Evolutionary conservation across 2,113 vertebrate species (phyloP).

Genomic region (Dipodomys spectabilis): DNA sequence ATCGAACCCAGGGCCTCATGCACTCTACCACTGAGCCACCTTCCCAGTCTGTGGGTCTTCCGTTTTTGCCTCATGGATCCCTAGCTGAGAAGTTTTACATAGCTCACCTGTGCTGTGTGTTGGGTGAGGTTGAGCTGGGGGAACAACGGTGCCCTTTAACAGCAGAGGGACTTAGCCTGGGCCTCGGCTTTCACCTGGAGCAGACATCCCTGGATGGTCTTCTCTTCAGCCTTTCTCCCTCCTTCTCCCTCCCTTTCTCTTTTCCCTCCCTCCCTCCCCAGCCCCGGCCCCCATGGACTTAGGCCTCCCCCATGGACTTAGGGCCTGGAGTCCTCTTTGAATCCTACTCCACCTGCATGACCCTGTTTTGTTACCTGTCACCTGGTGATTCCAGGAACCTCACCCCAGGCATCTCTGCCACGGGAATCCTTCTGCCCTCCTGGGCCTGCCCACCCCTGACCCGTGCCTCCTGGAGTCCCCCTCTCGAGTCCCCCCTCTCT

Average conservation of each 20-base stretch:
- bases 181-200: not conserved
- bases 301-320: not conserved
- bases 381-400: not conserved
- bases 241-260: not conserved
- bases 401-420: not conserved
- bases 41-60: not conserved
- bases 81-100: not conserved
- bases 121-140: too few species aligned
- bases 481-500: too few species aligned
- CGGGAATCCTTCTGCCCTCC: not conserved
- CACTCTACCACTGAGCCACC: too few species aligned
- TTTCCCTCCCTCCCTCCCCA: not conserved
- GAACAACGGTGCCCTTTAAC: too few species aligned
- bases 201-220: not conserved
- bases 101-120: not conserved
- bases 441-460: accelerated
- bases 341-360: not conserved
- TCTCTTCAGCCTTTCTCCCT: not conserved
- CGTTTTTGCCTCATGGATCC: not conserved
- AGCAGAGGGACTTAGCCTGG: too few species aligned
- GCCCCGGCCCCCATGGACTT: not conserved
- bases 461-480: not conserved
- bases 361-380: not conserved
- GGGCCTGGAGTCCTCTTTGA: not conserved
- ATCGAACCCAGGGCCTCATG: too few species aligned